Evolutionary conservation across 2,797 vertebrate genomes (phyloP), one percentile per base, ranked within the genome.

Genomic region (Glossophaga mutica): DNA sequence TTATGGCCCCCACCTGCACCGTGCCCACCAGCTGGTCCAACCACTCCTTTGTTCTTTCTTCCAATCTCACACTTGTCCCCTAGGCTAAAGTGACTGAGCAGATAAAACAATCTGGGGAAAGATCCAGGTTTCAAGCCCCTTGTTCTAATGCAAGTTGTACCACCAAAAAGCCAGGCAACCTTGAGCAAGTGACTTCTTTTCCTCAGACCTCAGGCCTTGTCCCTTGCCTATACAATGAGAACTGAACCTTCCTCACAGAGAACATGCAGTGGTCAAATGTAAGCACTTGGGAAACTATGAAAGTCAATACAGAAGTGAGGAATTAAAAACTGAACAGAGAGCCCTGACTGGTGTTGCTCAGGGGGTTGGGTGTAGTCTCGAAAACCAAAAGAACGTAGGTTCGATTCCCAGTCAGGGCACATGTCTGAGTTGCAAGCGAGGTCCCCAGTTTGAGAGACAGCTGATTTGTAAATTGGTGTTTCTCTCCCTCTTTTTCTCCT

Each of bases 1-100:
- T 2, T 7, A 7, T 37, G 6, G 9, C 7, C 32, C 3, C 12
- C 1, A 18, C 21, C 24, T 9, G 0, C 39, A 6, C 9, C 0
- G 6, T 32, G 18, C 19, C 29, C 90, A n/a, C 24, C 34, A 16
- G 42, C 5, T 2, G 62, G 46, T 3, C 44, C 59, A 32, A 29
- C 59, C 39, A 3, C 48, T 48, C 29, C 22, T 44, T 4, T 2
- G 48, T 57, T 42, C 59, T 82, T 32, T 76, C 67, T 29, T 89
- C 55, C 22, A 22, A 57, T 79, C 18, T 22, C 32, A 19, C 46
- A 73, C 21, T 3, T n/a, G 55, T 44, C 44, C 42, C 8, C 77
- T 9, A 52, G 2, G 19, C 11, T 55, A 55, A 68, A 48, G 15
- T 11, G 12, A 19, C 71, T 68, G 9, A n/a, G 3, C 32, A 71